Percentiles rank a stretch among this genome's conserved stretches.
Evolutionary conservation across 2,888 invertebrate genomes (phyloP).

Genomic region (Cryptocephalus primarius): DNA sequence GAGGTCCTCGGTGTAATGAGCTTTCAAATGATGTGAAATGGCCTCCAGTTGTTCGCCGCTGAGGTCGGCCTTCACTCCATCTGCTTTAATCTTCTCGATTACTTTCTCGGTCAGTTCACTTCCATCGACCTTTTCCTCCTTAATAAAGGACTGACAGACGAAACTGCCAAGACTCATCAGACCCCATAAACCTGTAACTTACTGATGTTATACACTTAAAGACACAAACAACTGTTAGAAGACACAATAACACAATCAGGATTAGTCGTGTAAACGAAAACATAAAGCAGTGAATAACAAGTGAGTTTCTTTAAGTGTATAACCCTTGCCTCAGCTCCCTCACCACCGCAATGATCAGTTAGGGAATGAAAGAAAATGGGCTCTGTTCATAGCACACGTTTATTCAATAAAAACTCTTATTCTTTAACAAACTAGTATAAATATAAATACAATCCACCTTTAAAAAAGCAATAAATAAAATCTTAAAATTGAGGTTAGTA

Average conservation of each 20-base stretch:
- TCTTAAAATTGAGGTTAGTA: slow-evolving; percentile 1
- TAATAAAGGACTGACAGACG: too few species aligned
- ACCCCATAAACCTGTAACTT: slow-evolving; percentile 33
- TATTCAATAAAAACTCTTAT: too few species aligned
- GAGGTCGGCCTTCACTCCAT: slow-evolving; percentile 20
- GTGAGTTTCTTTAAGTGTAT: slow-evolving; percentile 9
- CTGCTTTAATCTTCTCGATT: slow-evolving; percentile 18
- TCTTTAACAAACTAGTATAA: background rate
- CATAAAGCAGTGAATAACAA: background rate
- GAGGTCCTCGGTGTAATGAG: slow-evolving; percentile 31
- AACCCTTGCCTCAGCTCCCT: slow-evolving; percentile 24
- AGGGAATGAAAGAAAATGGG: background rate
- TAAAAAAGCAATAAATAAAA: slow-evolving; percentile 5
- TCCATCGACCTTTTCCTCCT: too few species aligned
- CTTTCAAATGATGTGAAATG: slow-evolving; percentile 30
- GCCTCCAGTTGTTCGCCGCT: slow-evolving; percentile 31
- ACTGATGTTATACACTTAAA: slow-evolving; percentile 18
- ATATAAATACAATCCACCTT: slow-evolving; percentile 1
- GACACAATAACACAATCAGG: background rate
- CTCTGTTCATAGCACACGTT: background rate
- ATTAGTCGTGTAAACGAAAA: background rate
- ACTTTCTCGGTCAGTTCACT: slow-evolving; percentile 11
- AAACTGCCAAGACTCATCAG: slow-evolving; percentile 24
- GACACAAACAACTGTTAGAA: slow-evolving; percentile 6
- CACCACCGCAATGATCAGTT: slow-evolving; percentile 19